These are phyloP conservation scores for Rhyacophila evoluta DNA, from an alignment of 2,888 invertebrate genomes.

Conservation along the genomic window DNA sequence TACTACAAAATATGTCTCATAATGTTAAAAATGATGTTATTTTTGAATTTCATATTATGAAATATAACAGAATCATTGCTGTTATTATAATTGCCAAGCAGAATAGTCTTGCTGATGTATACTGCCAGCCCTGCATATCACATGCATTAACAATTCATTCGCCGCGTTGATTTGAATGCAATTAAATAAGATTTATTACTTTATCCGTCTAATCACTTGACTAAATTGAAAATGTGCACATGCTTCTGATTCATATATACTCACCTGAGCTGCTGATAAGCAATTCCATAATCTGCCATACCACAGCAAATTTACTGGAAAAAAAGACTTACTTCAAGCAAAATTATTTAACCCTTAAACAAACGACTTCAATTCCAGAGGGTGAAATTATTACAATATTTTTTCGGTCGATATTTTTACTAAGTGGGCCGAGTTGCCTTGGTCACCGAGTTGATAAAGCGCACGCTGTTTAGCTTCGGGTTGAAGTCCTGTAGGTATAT, in stretches of 20 bases:
- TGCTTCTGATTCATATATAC: neutral
- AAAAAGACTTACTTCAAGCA: neutral
- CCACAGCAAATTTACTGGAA: neutral
- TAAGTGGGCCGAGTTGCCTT: too few species aligned
- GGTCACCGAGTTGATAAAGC: too few species aligned
- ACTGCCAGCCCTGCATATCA: neutral
- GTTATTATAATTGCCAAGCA: too few species aligned
- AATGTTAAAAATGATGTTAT: too few species aligned
- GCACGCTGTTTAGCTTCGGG: too few species aligned
- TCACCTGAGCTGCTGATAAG: neutral
- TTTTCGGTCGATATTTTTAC: too few species aligned
- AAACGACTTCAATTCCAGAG: neutral
- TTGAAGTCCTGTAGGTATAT: too few species aligned
- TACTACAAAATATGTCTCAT: too few species aligned
- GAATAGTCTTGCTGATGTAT: too few species aligned
- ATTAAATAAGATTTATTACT: conserved; percentile 22
- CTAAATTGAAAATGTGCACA: conserved; percentile 9
- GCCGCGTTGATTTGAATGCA: conserved; percentile 8
- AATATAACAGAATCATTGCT: too few species aligned
- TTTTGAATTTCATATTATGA: too few species aligned
- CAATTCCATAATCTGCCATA: neutral
- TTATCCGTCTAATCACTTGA: conserved; percentile 8
- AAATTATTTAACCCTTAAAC: neutral
- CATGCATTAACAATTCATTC: neutral
- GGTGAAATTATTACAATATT: too few species aligned